Percentiles rank a stretch among this genome's conserved stretches.
Conservation (phyloP, 2,888 invertebrate genomes). For the Agriopis marginaria region DNA sequence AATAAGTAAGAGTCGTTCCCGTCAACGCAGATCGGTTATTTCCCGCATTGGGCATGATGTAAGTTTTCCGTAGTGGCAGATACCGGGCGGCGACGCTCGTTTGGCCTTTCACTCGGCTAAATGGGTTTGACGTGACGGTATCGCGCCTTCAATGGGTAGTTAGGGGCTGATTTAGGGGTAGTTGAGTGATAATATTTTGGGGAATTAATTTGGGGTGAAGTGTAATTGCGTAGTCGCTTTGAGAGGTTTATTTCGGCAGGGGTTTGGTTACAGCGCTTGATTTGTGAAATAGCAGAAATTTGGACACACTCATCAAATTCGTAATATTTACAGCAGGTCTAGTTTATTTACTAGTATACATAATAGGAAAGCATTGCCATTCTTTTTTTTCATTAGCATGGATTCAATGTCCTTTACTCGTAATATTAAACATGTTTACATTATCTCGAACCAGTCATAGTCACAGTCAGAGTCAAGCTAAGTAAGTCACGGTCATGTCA, state of each 20-base stretch:
- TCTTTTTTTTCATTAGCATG: too few relatives aligned
- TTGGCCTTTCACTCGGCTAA: slow-evolving; percentile 61
- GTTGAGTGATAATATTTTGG: slow-evolving; percentile 43
- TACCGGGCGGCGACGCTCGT: slow-evolving; percentile 71
- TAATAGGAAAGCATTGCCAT: too few relatives aligned
- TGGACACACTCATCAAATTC: background rate
- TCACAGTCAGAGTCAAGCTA: too few relatives aligned
- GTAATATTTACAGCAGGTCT: background rate
- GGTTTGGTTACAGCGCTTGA: slow-evolving; percentile 12
- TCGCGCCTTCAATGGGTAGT: slow-evolving; percentile 42
- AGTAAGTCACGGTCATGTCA: too few relatives aligned
- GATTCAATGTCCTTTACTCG: too few relatives aligned
- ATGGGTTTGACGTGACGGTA: slow-evolving; percentile 50
- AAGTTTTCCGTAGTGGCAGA: slow-evolving; percentile 78
- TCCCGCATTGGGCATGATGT: slow-evolving; percentile 79
- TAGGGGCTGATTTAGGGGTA: slow-evolving; percentile 45
- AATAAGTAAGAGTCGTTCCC: slow-evolving; percentile 68
- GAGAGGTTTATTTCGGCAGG: slow-evolving; percentile 28
- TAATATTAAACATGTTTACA: too few relatives aligned
- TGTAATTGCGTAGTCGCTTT: slow-evolving; percentile 29
- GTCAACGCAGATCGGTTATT: slow-evolving; percentile 79
- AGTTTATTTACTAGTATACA: too few relatives aligned
- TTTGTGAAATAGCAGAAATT: slow-evolving; percentile 20
- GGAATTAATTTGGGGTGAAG: slow-evolving; percentile 40
- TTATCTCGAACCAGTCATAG: too few relatives aligned